Percentiles rank a stretch among this genome's conserved stretches.
Conservation (phyloP, 2,888 invertebrate species). For the Priocnemis perturbator region DNA sequence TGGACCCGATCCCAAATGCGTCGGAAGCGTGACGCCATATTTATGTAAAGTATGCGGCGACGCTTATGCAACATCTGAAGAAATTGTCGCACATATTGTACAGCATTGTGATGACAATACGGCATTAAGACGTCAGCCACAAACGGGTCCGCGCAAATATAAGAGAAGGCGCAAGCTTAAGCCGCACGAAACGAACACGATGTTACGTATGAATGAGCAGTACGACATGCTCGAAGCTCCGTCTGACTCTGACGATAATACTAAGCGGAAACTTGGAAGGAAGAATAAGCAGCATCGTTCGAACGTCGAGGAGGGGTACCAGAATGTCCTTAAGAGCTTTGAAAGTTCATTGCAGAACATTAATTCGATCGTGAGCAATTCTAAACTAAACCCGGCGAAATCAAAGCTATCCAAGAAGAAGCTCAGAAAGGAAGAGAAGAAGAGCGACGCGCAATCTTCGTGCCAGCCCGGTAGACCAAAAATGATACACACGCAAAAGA, state of each 20-base stretch:
- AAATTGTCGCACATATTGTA: conserved; percentile 88
- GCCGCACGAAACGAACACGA: conserved; percentile 76
- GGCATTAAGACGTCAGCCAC: conserved; percentile 86
- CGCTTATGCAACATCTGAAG: conserved; percentile 83
- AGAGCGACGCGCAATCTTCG: conserved; percentile 60
- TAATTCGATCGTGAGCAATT: conserved; percentile 74
- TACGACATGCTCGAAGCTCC: conserved; percentile 63
- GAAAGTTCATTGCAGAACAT: conserved; percentile 72
- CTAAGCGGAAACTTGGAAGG: conserved; percentile 68
- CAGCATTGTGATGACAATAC: conserved; percentile 92
- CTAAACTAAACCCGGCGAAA: conserved; percentile 69
- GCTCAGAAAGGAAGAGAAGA: conserved; percentile 70
- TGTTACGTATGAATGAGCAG: conserved; percentile 61
- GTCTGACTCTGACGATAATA: conserved; percentile 73
- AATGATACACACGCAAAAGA: conserved; percentile 87
- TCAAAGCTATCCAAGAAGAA: conserved; percentile 69
- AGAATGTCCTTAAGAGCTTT: conserved; percentile 71
- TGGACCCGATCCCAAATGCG: conserved; percentile 83
- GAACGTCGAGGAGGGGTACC: conserved; percentile 69
- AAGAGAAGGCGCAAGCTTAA: conserved; percentile 87
- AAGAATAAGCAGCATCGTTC: conserved; percentile 68
- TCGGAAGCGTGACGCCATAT: conserved; percentile 81
- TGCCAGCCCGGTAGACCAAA: conserved; percentile 79
- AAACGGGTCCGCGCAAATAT: conserved; percentile 87
- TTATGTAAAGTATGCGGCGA: conserved; percentile 87